Conservation (phyloP, 2,888 invertebrate species). For the Macaria liturata region DNA sequence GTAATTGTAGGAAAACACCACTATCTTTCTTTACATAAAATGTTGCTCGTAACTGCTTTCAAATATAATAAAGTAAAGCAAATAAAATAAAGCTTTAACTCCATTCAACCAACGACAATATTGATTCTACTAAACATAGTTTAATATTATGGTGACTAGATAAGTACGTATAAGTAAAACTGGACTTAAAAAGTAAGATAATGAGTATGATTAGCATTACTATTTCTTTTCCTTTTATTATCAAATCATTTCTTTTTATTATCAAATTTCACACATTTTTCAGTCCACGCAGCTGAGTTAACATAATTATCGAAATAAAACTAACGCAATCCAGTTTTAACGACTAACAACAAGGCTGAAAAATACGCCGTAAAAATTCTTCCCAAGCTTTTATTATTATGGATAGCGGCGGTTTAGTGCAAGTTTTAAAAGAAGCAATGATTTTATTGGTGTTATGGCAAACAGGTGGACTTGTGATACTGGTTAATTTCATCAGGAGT, state of each 20-base stretch:
- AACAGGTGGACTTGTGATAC: constrained; percentile 32
- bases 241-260: no score
- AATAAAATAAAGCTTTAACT: no score
- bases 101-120: no score
- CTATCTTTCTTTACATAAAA: background rate
- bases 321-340: constrained; percentile 24
- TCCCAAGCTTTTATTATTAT: constrained; percentile 26
- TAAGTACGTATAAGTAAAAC: no score
- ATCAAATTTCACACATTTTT: no score
- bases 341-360: constrained; percentile 22
- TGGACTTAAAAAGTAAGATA: no score
- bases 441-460: constrained; percentile 32
- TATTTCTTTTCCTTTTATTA: no score
- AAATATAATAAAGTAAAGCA: no score
- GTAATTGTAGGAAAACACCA: background rate
- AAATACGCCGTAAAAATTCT: constrained; percentile 27
- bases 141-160: no score
- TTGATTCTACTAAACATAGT: no score
- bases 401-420: constrained; percentile 26
- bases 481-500: constrained; percentile 9
- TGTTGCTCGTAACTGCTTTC: background rate
- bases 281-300: background rate
- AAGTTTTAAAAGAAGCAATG: constrained; percentile 29
- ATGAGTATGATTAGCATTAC: no score
- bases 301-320: constrained; percentile 18